Base-by-base conservation (phyloP, 2,113 vertebrate species). In the Pantherophis guttatus region DNA sequence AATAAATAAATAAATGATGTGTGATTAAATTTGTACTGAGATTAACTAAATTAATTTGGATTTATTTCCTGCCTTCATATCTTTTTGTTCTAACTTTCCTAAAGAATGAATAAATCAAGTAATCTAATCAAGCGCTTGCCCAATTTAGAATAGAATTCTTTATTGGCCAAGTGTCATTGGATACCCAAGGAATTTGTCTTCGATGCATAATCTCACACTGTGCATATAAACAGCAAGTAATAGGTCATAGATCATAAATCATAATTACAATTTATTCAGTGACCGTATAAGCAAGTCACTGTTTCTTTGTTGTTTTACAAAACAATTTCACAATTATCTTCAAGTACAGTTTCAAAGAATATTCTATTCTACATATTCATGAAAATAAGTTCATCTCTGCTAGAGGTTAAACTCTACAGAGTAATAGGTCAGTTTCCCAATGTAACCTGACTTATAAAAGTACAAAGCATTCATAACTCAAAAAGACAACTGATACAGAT, bases 1-100 rank as follows among this genome's bases (percentile, higher is more conserved):
- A 62, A 87, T 65, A 39, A 81, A 39, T 75, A 75, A 91, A 91
- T 52, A 62, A 91, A 91, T 91, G 85, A 62, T 29, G 39, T 91
- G 86, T 91, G 55, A 91, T 91, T 91, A 59, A 87, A 8, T 59
- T 21, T 62, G 3, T 91, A 59, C 15, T 59, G 55, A 87, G 5
- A 33, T 87, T 91, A 59, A 91, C n/a, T 86, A 58, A 55, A 26
- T 87, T 91, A 50, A 52, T 87, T 52, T 50, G 4, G 90, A 55
- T 91, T 24, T 48, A 33, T 50, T 91, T 50, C 13, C 19, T 50
- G 17, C 58, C 53, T 91, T 9, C 8, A 75, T 86, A 48, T 23
- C 29, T 86, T 91, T 91, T 85, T 58, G 39, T 91, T 29, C 39
- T 50, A 44, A 50, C 39, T 57, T 91, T 59, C 3, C 54, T 9